These are phyloP conservation scores for Eospalax fontanierii DNA, from an alignment of 2,797 vertebrate species.

Conservation along the genomic window DNA sequence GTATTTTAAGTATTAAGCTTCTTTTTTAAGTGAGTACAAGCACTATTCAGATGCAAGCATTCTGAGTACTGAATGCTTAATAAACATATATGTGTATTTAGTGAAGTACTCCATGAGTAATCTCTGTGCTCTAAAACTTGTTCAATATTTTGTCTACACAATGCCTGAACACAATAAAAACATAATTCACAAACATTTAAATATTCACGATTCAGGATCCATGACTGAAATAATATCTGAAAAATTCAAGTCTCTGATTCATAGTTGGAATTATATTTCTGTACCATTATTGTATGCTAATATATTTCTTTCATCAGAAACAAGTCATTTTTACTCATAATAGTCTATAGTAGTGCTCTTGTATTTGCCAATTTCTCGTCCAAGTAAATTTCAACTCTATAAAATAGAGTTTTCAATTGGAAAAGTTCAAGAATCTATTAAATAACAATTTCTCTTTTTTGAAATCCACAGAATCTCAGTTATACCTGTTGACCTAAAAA, in stretches of 20 bases:
- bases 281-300: background rate
- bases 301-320: background rate
- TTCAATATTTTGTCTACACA: background rate
- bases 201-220: constrained; percentile 14
- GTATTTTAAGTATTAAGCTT: background rate
- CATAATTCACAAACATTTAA: background rate
- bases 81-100: background rate
- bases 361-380: background rate
- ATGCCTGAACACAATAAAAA: constrained; percentile 34
- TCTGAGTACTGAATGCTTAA: background rate
- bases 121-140: background rate
- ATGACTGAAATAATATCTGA: background rate
- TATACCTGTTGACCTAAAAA: constrained; percentile 11
- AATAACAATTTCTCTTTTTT: constrained; percentile 8
- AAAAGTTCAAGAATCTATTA: background rate
- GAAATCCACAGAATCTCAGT: background rate
- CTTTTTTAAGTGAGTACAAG: constrained; percentile 18
- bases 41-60: background rate
- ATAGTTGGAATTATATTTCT: background rate
- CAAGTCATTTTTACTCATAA: background rate
- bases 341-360: background rate
- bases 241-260: constrained; percentile 50
- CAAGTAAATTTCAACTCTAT: background rate
- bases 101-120: background rate
- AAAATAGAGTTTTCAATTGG: background rate